phyloP scores from a whole-genome alignment of 37 sponge, comb jelly and placozoan genomes.

The Beroe ovata region DNA sequence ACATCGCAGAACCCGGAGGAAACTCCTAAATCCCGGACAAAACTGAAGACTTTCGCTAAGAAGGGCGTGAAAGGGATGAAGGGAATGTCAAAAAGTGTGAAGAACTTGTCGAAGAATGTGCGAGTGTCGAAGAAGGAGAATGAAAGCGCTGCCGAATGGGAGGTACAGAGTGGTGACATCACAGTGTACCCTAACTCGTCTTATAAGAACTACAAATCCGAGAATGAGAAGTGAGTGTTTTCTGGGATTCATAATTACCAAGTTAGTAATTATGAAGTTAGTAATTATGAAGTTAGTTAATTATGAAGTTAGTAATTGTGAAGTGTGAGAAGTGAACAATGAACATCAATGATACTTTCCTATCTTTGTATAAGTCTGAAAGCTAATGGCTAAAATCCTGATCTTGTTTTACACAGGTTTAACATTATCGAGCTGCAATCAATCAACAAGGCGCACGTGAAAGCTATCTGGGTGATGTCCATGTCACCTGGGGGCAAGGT shows the following conservation, averaged over 20 bases:
- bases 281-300: no score
- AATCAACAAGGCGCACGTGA: constrained; percentile 56
- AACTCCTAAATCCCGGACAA: constrained; percentile 7
- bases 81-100: constrained; percentile 22
- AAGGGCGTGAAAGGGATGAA: constrained; percentile 59
- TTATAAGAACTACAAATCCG: constrained; percentile 25
- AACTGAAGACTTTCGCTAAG: constrained; percentile 16
- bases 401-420: no score
- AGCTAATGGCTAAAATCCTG: no score
- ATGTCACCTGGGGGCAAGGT: constrained; percentile 31
- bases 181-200: constrained; percentile 29
- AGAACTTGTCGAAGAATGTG: constrained; percentile 30
- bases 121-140: constrained; percentile 46
- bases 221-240: constrained; percentile 1
- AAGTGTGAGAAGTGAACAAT: no score
- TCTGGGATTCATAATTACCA: background rate
- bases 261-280: background rate
- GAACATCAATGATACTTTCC: no score
- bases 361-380: no score
- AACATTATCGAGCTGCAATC: constrained; percentile 40
- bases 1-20: background rate
- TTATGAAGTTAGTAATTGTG: no score
- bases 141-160: constrained; percentile 20
- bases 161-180: constrained; percentile 48
- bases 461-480: constrained; percentile 57